These are phyloP conservation scores for Drosophila athabasca DNA, from an alignment of 1,140 invertebrate genomes.

Conservation along the genomic window DNA sequence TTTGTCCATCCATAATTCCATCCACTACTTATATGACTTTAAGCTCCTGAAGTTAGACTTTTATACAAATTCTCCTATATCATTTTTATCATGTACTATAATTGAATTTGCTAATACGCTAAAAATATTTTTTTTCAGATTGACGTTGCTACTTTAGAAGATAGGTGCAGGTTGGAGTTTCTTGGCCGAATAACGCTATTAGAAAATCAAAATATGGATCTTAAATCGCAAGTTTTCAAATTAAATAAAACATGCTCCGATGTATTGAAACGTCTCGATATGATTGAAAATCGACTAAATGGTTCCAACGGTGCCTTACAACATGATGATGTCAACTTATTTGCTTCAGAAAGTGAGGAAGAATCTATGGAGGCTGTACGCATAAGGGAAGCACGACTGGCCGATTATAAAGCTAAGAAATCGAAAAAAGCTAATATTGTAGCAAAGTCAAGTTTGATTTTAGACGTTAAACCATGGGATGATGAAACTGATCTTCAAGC, in stretches of 20 bases:
- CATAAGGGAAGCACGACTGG: conserved; percentile 92
- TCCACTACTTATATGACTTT: no score
- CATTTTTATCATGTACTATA: background rate
- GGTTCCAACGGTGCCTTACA: conserved; percentile 58
- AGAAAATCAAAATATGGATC: conserved; percentile 84
- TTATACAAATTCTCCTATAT: background rate
- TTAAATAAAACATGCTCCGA: conserved; percentile 42
- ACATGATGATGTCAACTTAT: conserved; percentile 95
- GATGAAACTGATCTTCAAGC: conserved; percentile 97
- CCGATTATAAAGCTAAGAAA: conserved; percentile 96
- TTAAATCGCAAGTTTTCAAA: conserved; percentile 58
- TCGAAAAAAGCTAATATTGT: conserved; percentile 94
- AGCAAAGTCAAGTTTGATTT: conserved; percentile 96
- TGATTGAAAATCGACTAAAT: conserved; percentile 41
- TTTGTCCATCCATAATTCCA: no score
- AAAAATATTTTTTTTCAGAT: conserved; percentile 82
- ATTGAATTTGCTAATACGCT: background rate
- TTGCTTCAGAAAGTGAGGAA: conserved; percentile 95
- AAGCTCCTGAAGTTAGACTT: background rate
- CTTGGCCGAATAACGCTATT: conserved; percentile 83
- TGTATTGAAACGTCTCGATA: conserved; percentile 52
- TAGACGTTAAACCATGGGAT: conserved; percentile 99
- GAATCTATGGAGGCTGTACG: conserved; percentile 89
- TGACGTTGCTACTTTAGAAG: conserved; percentile 84
- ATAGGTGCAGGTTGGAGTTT: conserved; percentile 79